Evolutionary conservation across 2,888 invertebrate genomes (phyloP).

Genomic region (Diplazon laetatorius): DNA sequence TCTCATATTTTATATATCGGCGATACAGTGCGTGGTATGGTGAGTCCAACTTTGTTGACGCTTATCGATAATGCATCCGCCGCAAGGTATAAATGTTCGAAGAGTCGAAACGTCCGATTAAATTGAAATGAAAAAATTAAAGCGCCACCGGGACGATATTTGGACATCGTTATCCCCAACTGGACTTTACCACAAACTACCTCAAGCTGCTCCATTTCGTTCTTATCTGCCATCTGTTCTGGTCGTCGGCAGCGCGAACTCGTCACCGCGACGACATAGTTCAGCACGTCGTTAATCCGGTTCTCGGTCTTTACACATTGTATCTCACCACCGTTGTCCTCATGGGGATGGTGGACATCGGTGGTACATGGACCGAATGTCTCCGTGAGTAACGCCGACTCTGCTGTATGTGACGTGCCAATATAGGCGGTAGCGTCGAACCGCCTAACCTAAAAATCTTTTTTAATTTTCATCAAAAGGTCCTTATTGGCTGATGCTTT

Average conservation of each 20-base stretch:
- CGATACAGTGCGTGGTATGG: constrained; percentile 83
- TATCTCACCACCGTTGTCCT: constrained; percentile 83
- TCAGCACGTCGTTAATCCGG: constrained; percentile 82
- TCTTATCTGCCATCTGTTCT: constrained; percentile 83
- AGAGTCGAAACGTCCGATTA: neutral
- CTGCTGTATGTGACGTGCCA: neutral
- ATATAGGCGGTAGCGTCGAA: too few relatives aligned
- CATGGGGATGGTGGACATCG: constrained; percentile 82
- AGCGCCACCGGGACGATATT: constrained; percentile 83
- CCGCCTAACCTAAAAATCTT: neutral
- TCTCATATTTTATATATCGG: constrained; percentile 83
- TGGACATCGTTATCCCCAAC: constrained; percentile 81
- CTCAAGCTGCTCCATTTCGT: constrained; percentile 83
- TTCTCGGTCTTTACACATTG: constrained; percentile 81
- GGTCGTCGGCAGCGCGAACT: constrained; percentile 83
- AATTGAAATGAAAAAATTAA: constrained; percentile 67
- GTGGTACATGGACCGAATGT: constrained; percentile 83
- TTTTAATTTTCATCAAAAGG: too few relatives aligned
- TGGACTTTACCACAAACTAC: constrained; percentile 83
- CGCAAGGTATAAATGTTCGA: neutral
- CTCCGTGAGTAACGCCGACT: constrained; percentile 79
- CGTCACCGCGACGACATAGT: constrained; percentile 81
- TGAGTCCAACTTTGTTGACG: constrained; percentile 70
- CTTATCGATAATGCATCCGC: too few relatives aligned
- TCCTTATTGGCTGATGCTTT: constrained; percentile 84